Percentiles rank a stretch among this genome's conserved stretches.
Conservation (phyloP, 2,888 invertebrate species). For the Andrena bucephala region DNA sequence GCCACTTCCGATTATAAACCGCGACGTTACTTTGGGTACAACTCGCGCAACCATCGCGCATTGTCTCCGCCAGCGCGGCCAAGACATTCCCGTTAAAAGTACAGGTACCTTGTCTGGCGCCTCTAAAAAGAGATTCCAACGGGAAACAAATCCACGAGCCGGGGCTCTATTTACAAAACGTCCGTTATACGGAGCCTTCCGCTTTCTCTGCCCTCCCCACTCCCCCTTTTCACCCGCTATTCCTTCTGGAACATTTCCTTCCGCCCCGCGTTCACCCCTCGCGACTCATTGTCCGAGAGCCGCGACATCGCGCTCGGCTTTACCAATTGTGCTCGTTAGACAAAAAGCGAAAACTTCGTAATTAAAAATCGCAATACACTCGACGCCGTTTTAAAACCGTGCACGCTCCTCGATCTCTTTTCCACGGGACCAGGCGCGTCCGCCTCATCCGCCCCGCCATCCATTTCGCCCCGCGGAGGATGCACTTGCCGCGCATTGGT, state of each 20-base stretch:
- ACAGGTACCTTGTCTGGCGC: constrained; percentile 29
- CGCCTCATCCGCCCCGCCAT: constrained; percentile 31
- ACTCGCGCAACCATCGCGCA: constrained; percentile 20
- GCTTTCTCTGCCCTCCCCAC: constrained; percentile 15
- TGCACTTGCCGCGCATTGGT: neutral
- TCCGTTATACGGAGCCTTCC: constrained; percentile 44
- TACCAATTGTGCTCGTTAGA: constrained; percentile 66
- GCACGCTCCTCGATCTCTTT: constrained; percentile 13
- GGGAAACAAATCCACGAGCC: constrained; percentile 46
- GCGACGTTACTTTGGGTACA: constrained; percentile 50
- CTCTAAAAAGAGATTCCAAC: constrained; percentile 36
- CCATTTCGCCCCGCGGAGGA: constrained; percentile 28
- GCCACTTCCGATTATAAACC: constrained; percentile 44
- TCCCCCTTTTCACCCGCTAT: constrained; percentile 24
- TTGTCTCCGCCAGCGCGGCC: constrained; percentile 34
- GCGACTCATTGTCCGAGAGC: constrained; percentile 67
- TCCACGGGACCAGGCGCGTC: constrained; percentile 2
- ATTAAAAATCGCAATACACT: constrained; percentile 67
- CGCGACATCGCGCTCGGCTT: constrained; percentile 64
- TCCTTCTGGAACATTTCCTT: constrained; percentile 49
- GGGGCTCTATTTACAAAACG: constrained; percentile 64
- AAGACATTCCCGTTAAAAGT: constrained; percentile 66
- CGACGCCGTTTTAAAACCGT: constrained; percentile 59
- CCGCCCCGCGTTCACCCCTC: constrained; percentile 8
- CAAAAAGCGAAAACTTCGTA: constrained; percentile 58